Base-by-base conservation (phyloP, 2,797 vertebrate genomes). In the Eptatretus atami region DNA sequence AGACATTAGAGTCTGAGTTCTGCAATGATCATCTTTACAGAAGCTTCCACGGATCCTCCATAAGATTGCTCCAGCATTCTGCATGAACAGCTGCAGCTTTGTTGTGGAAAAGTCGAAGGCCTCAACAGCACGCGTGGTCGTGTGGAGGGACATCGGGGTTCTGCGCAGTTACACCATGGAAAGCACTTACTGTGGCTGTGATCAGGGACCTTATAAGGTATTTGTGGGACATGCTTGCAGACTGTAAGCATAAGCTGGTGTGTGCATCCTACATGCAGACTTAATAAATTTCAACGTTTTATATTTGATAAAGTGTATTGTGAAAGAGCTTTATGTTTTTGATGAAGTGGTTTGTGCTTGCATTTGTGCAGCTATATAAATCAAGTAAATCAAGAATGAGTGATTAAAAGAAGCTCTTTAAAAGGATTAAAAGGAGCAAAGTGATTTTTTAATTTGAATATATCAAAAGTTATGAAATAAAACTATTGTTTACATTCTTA, bases 81-180 rank as follows among this genome's bases (percentile, higher is more conserved):
- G 82, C 74, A 81, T 98, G 81, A 77, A 73, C 66, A 95, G 86
- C 74, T 95, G 88, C 71, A 98, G 87, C 73, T 98, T 98, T 67
- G 87, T 98, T 13, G 92, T 98, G 67, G 92, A 98, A 69, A 90
- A 86, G 68, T 94, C 86, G 64, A 98, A 98, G 71, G 86, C 93
- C 71, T 81, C 92, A 13, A 95, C 92, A 1, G 92, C 92, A 0
- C 81, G 92, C 1, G 92, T 98, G 66, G 92, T 98, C 64, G 86
- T 98, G 4, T 98, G 92, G 92, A 76, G 84, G 69, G 92, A 95
- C 72, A 86, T 98, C 63, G 88, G 88, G 52, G 86, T 95, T 9
- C 82, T 90, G 54, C 82, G 83, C 69, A 95, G 92, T 72, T 98
- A 98, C 66, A 98, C 92, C 64, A 98, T 98, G 88, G 92, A 98